Evolutionary conservation across 2,888 invertebrate species (phyloP), one percentile per base, ranked within the genome.

Genomic region (Magallana nippona): DNA sequence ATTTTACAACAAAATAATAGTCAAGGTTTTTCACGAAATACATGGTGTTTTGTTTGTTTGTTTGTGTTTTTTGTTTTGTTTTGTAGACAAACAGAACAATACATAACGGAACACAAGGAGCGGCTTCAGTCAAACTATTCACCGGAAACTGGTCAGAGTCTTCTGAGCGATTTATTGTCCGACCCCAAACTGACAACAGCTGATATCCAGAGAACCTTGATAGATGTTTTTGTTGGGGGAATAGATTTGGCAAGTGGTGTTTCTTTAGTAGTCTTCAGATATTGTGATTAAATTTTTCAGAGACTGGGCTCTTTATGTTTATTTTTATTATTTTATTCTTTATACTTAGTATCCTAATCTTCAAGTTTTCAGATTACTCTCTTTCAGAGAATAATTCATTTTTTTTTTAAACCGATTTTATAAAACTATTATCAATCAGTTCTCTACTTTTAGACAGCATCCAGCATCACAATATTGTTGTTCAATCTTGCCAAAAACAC

Each of bases 401-500:
- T 44, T 44, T 44, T 44, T 44, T 8, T 44, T 3, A 44, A 44
- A 44, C 44, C 44, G 44, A 5, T 44, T 8, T 44, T 44, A 44
- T 44, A 8, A 44, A 44, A 5, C 44, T 44, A 44, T 44, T 44
- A 44, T 44, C 44, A 44, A 5, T 0, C 8, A 57, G 13, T 71
- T 13, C 19, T 71, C 19, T 32, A n/a, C 15, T 56, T n/a, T 22
- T 44, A 84, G 84, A 84, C 84, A 11, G 84, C 84, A n/a, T 78
- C 82, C 17, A 88, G 88, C 2, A 63, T 89, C 55, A 82, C 85
- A 15, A 89, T 88, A 71, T 82, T 87, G 13, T 56, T 90, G 10
- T 89, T 89, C 84, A 88, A 89, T 78, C 55, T 90, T 57, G 88
- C 89, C 1, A 79, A 85, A 17, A 85, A 90, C 78, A 81, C 80